Evolutionary conservation across 2,113 vertebrate genomes (phyloP).

Genomic region (Notothenia coriiceps): DNA sequence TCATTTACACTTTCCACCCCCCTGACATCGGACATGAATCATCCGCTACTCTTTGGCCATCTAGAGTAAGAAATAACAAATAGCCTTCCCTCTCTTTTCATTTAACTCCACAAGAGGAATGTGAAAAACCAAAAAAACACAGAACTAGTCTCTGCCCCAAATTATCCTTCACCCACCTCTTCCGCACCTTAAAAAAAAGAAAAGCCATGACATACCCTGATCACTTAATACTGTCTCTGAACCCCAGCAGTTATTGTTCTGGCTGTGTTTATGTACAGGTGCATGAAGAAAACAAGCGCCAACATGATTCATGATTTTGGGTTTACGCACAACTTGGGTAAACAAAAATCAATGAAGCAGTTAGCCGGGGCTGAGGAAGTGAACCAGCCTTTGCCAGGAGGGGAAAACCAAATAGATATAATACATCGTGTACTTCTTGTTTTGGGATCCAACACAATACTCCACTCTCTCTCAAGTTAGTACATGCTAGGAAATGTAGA

Average conservation of each 20-base stretch:
- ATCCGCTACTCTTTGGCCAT: slow-evolving; percentile 69
- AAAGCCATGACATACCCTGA: not conserved
- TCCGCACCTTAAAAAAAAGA: not conserved
- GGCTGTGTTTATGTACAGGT: slow-evolving; percentile 43
- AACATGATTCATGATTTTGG: not conserved
- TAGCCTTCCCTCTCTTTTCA: not conserved
- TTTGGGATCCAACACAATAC: slow-evolving; percentile 21
- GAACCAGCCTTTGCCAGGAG: slow-evolving; percentile 12
- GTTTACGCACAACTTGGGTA: slow-evolving; percentile 38
- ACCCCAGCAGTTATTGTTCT: slow-evolving; percentile 1
- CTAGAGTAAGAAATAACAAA: slow-evolving; percentile 10
- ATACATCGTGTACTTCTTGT: slow-evolving; percentile 13
- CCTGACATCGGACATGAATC: not conserved
- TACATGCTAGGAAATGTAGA: slow-evolving; percentile 39
- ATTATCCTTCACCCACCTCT: not conserved
- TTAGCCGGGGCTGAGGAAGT: slow-evolving; percentile 9
- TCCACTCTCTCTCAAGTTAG: slow-evolving; percentile 20
- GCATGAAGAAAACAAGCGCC: slow-evolving; percentile 35
- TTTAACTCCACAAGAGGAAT: slow-evolving; percentile 14
- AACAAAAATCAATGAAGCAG: slow-evolving; percentile 42
- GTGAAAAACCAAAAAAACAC: slow-evolving; percentile 28
- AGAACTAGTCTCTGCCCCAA: slow-evolving; percentile 10
- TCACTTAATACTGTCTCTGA: slow-evolving; percentile 71
- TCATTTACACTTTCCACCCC: not conserved
- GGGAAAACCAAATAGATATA: slow-evolving; percentile 3